phyloP scores from a whole-genome alignment of 2,797 vertebrate species.

The Psittacula derbiana region DNA sequence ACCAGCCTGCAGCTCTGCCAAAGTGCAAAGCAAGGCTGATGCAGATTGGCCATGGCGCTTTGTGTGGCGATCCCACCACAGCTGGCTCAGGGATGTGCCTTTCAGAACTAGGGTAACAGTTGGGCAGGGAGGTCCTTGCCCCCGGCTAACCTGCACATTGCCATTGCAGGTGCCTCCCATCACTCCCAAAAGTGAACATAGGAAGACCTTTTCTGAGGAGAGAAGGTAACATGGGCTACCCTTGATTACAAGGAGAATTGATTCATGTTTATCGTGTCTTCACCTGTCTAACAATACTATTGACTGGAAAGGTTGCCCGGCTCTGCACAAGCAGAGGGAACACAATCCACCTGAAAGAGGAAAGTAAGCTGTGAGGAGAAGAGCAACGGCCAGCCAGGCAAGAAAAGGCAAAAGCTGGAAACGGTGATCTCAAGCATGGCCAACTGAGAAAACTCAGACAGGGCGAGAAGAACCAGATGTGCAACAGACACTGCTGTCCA shows the following conservation, averaged over 20 bases:
- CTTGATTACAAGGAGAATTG: background rate
- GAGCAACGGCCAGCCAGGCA: background rate
- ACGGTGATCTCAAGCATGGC: no score
- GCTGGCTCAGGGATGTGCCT: no score
- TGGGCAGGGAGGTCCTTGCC: background rate
- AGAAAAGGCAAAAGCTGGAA: background rate
- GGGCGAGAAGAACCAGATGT: background rate
- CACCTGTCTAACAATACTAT: background rate
- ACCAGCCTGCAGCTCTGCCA: no score
- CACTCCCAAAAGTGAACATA: background rate
- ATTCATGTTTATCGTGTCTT: background rate
- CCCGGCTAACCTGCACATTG: background rate
- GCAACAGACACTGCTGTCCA: background rate
- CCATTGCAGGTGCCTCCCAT: background rate
- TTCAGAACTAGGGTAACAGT: no score
- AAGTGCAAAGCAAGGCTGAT: no score
- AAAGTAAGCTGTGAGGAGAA: background rate
- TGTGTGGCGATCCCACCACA: no score
- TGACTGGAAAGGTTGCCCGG: background rate
- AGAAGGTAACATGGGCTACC: background rate
- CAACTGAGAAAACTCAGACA: background rate
- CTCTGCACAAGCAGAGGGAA: background rate
- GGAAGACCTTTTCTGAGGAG: fast-evolving
- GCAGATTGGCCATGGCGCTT: no score
- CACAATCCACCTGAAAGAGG: background rate